Evolutionary conservation across 1,140 invertebrate genomes (phyloP), one percentile per base, ranked within the genome.

Genomic region (Lepidurus apus): DNA sequence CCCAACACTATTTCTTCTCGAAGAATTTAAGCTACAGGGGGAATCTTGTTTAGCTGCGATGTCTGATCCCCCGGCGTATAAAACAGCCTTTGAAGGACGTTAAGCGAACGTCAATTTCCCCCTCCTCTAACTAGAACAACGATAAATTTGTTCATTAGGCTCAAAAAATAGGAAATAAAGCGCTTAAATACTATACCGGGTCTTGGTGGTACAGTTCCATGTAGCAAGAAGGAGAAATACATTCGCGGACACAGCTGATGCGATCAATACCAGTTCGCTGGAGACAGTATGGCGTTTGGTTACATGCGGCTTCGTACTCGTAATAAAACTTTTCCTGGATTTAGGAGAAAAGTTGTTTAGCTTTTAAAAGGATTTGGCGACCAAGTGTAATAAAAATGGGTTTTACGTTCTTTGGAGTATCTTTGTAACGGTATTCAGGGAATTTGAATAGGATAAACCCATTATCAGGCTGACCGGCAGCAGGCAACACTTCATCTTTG

Each of bases 31-130:
- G 53, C 8, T 65, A 34, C 34, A 34, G 34, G 34, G 34, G 34
- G 34, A 34, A 34, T 42, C 43, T 74, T 74, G 74, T 17, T 76
- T 76, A 53, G 45, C 44, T 53, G 11, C 76, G 44, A 47, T 65
- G 76, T 26, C 76, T 24, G 44, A 77, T 77, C 11, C 76, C 76
- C 9, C 76, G 76, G 26, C 65, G 76, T n/a, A 77, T 77, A 42
- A 77, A 77, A 65, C 76, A 77, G 44, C 76, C 76, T 47, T 77
- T 77, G 45, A 77, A 77, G 2, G 76, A 77, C 43, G 45, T 42
- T 26, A 77, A 77, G 65, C 76, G 76, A 47, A 77, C 45, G 21
- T 77, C 76, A 65, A 77, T 53, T 17, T 77, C 76, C 7, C 76
- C 76, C 17, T 53, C 44, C 44, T 77, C 76, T 42, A 77, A 44